Evolutionary conservation across 2,797 vertebrate species (phyloP), one percentile per base, ranked within the genome.

Genomic region (Sebastes flavidus): DNA sequence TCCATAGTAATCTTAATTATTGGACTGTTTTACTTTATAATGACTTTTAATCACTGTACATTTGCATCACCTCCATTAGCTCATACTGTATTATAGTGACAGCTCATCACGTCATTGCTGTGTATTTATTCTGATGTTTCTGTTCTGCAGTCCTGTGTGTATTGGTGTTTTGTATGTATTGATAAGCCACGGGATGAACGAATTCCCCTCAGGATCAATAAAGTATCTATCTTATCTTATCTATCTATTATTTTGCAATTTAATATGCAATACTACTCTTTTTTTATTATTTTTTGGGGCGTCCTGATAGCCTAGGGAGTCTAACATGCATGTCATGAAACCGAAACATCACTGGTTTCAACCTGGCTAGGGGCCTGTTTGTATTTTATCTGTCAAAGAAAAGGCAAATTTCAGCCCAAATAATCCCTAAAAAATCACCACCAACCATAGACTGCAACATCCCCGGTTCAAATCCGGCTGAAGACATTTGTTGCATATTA

Each of bases 151-250:
- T 42, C 38, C 38, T 16, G 38, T 6, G 2, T 16, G 13, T 16
- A 46, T 46, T 7, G 3, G 42, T 46, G 16, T 46, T 46, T 46
- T 7, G 42, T 49, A 49, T 49, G 46, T 9, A 42, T 49, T 8
- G 16, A 49, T 49, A 49, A 20, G 46, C 46, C 7, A 0, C 16
- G 0, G 46, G 46, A 49, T 20, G 46, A 3, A 18, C 0, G 0
- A 49, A 49, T 49, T 49, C 18, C 16, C 46, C 46, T 49, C 18
- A 0, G 0, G 46, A 49, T 49, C 46, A 49, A 49, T 49, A 49
- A 49, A 18, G 18, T 8, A 49, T 49, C 0, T 49, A 49, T 20
- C 46, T 42, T 49, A 49, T 49, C 8, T 54, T 22, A n/a, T 0
- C 8, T 2, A n/a, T 22, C 49, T 54, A 11, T 54, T 14, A 42